A percentile compares a stretch with the other conserved stretches of the same genome.
phyloP scores from a whole-genome alignment of 2,888 invertebrate species.

The Charanyca ferruginea region DNA sequence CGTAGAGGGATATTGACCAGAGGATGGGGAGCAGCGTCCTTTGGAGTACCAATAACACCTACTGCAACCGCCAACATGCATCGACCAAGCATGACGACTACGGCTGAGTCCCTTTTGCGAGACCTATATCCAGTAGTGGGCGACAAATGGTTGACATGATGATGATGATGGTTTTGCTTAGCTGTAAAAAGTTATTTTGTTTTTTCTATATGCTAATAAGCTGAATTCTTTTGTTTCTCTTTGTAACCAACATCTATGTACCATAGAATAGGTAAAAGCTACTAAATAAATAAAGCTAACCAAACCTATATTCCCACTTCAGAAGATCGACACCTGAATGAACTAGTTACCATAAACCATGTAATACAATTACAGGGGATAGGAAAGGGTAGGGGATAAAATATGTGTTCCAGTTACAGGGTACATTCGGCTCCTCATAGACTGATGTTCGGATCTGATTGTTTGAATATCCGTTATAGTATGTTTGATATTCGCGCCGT shows the following conservation, averaged over 20 bases:
- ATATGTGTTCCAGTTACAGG: slow-evolving; percentile 27
- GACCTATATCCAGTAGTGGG: too few species aligned
- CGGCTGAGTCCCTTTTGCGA: too few species aligned
- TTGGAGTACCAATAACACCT: too few species aligned
- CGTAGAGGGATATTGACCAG: too few species aligned
- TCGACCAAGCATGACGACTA: too few species aligned
- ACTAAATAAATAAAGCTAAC: background rate
- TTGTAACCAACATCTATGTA: background rate
- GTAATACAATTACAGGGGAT: slow-evolving; percentile 47
- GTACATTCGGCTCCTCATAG: background rate
- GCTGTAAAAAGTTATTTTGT: too few species aligned
- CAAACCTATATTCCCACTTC: background rate
- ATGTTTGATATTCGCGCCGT: background rate
- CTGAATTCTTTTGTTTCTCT: too few species aligned
- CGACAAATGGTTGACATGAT: too few species aligned
- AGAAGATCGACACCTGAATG: slow-evolving; percentile 17
- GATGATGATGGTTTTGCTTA: too few species aligned
- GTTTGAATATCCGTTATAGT: slow-evolving; percentile 16
- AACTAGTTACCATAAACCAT: slow-evolving; percentile 33
- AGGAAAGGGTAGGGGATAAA: slow-evolving; percentile 18
- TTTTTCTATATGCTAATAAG: too few species aligned
- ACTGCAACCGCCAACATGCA: too few species aligned
- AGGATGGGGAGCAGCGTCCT: too few species aligned
- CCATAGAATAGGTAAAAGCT: background rate
- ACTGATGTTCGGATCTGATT: slow-evolving; percentile 13